Evolutionary conservation across 2,888 invertebrate species (phyloP), one percentile per base, ranked within the genome.

Genomic region (Argynnis bischoffii): DNA sequence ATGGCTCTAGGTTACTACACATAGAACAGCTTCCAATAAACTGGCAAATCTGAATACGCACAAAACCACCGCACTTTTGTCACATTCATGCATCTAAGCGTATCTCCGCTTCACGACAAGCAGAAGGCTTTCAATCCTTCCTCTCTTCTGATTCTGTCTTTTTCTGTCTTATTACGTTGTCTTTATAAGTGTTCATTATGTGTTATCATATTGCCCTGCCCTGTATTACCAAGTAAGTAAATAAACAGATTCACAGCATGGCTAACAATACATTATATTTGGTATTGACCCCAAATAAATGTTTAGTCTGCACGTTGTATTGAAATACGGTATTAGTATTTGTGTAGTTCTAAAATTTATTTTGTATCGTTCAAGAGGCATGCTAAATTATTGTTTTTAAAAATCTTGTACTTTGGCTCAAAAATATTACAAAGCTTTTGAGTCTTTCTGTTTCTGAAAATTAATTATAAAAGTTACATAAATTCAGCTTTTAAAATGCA

Each of bases 241-340:
- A 69, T 69, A 59, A 79, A 77, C 16, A 80, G 78, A 78, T 79
- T 81, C 80, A 80, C 73, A 76, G 92, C 92, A 92, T 92, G 92
- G 90, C 91, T 89, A 88, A 80, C 83, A 83, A 82, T 88, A 70
- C 66, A 68, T 64, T 71, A 77, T 83, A 83, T 86, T 86, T 85
- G 82, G 82, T 86, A 85, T 81, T 82, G 78, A 81, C 81, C 77
- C 84, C 83, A 85, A 80, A 84, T 90, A 81, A 87, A 81, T 92
- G 90, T 92, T 89, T 92, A 92, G 90, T 88, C 78, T 92, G 92
- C 92, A 92, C 92, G 92, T 88, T 90, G 85, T 89, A 86, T 87
- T 88, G 84, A 79, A 81, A 81, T 80, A 81, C 81, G 79, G 78
- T 86, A 80, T 86, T 86, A 87, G 85, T 82, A 78, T 84, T 79